Conservation (phyloP, 2,888 invertebrate species). For the Trilocha varians region DNA sequence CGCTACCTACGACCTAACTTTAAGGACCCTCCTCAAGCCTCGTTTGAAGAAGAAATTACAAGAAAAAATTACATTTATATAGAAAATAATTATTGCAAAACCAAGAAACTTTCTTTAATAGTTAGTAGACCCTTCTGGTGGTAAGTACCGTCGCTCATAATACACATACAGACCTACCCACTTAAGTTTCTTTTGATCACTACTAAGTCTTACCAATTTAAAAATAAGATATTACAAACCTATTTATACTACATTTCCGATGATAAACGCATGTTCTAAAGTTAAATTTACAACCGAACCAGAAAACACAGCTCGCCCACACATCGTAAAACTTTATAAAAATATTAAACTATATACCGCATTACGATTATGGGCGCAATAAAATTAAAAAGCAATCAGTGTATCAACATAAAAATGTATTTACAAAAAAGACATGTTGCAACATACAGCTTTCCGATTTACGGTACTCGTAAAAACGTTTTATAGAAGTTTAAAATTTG, state of each 20-base stretch:
- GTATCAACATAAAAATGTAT: conserved; percentile 18
- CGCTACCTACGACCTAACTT: too few relatives aligned
- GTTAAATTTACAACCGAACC: neutral
- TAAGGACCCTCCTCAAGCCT: too few relatives aligned
- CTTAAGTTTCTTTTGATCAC: too few relatives aligned
- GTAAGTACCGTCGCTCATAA: too few relatives aligned
- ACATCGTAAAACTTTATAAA: neutral
- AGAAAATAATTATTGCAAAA: too few relatives aligned
- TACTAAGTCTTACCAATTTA: too few relatives aligned
- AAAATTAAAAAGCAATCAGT: conserved; percentile 35
- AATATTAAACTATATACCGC: conserved; percentile 8
- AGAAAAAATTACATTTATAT: too few relatives aligned
- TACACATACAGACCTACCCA: too few relatives aligned
- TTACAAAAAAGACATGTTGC: conserved; percentile 5
- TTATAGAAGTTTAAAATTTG: neutral
- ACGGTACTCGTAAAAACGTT: neutral
- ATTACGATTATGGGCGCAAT: conserved; percentile 26
- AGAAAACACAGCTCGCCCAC: neutral
- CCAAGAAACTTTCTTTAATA: too few relatives aligned
- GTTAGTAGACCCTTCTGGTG: too few relatives aligned
- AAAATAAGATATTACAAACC: too few relatives aligned
- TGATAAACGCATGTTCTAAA: neutral
- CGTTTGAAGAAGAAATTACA: too few relatives aligned
- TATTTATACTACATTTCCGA: neutral
- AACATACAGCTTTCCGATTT: neutral